phyloP scores from a whole-genome alignment of 92 coral and sea anemone genomes.

The Phenganax stokvisi region DNA sequence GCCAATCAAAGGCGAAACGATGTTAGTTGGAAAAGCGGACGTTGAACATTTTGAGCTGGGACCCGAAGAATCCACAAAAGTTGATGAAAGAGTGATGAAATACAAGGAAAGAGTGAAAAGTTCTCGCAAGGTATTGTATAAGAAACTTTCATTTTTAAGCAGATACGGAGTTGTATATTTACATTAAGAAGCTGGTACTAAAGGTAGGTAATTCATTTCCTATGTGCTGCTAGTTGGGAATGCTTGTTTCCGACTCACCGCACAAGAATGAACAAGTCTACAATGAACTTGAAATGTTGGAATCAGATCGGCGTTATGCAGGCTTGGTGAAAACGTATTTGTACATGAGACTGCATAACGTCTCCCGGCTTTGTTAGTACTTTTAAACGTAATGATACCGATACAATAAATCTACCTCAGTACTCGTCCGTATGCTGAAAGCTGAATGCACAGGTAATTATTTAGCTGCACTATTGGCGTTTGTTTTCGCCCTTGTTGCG shows the following conservation, averaged over 20 bases:
- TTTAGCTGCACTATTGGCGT: not conserved
- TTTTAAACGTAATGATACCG: not conserved
- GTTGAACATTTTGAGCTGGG: constrained; percentile 9
- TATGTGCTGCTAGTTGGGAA: constrained; percentile 1
- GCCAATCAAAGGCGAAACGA: not conserved
- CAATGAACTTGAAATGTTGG: constrained; percentile 37
- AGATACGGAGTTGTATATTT: not conserved
- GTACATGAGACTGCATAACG: constrained; percentile 5
- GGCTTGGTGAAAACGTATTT: not conserved
- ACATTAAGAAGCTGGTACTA: not conserved
- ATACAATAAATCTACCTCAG: not conserved
- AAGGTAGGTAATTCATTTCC: constrained; percentile 8
- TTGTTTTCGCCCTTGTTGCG: not conserved
- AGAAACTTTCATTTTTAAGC: not conserved
- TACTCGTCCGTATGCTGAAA: not conserved
- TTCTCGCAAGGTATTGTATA: constrained; percentile 33
- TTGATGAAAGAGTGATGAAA: constrained; percentile 27
- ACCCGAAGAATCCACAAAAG: constrained; percentile 11
- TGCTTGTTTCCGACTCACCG: not conserved
- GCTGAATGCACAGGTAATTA: not conserved
- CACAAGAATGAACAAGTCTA: not conserved
- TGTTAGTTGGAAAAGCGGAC: constrained; percentile 2
- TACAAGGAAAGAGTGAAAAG: constrained; percentile 34
- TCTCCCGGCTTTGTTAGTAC: not conserved
- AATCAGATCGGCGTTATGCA: constrained; percentile 14